phyloP scores from a whole-genome alignment of 2,113 vertebrate species.

The Poeciliopsis retropinna region DNA sequence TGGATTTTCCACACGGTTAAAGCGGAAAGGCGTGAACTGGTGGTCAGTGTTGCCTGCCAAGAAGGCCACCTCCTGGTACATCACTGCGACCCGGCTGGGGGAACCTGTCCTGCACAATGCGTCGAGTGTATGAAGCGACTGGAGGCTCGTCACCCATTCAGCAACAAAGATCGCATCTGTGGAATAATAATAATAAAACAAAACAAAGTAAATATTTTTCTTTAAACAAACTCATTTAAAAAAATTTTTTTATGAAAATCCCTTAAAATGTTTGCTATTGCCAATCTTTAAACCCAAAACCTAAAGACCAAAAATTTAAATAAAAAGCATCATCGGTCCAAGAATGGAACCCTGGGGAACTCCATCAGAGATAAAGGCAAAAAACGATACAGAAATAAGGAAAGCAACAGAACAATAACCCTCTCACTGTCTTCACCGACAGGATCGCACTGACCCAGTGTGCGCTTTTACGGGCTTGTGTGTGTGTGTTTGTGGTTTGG shows the following conservation, averaged over 20 bases:
- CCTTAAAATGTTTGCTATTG: background rate
- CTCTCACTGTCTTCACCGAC: too few species aligned
- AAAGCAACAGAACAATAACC: too few species aligned
- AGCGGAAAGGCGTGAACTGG: conserved; percentile 83
- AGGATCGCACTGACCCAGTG: too few species aligned
- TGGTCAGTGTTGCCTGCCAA: conserved; percentile 84
- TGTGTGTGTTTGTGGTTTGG: too few species aligned
- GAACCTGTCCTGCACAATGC: conserved; percentile 30
- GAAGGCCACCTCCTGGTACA: conserved; percentile 89
- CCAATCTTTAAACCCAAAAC: too few species aligned
- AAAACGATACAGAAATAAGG: too few species aligned
- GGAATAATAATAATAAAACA: conserved; percentile 1
- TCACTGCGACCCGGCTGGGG: conserved; percentile 60
- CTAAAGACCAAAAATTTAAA: too few species aligned
- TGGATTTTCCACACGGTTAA: conserved; percentile 82
- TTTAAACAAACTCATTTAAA: background rate
- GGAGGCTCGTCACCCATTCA: conserved; percentile 62
- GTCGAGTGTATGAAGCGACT: conserved; percentile 14
- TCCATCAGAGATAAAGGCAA: too few species aligned
- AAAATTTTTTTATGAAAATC: background rate
- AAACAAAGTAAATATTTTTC: background rate
- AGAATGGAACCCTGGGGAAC: too few species aligned
- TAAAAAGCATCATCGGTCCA: too few species aligned
- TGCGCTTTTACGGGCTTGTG: too few species aligned
- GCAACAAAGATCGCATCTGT: conserved; percentile 59